phyloP scores from a whole-genome alignment of 2,113 vertebrate genomes.

The Probosciger aterrimus region DNA sequence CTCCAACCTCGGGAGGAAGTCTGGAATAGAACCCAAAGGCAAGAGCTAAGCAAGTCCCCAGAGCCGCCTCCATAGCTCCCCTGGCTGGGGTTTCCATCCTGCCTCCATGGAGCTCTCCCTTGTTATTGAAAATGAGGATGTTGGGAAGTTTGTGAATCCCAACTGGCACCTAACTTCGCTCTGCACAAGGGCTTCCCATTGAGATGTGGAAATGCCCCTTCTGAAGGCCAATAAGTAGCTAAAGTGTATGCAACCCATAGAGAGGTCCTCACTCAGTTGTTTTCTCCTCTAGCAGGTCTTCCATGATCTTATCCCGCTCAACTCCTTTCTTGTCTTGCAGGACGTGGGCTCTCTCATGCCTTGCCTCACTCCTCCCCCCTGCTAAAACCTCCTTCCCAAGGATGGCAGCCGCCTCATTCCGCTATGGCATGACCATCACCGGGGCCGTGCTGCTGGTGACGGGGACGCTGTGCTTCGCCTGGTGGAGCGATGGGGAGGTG shows the following conservation, averaged over 20 bases:
- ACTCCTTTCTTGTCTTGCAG: neutral
- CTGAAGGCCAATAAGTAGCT: neutral
- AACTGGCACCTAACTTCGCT: neutral
- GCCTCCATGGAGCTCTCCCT: neutral
- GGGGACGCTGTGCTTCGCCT: slow-evolving; percentile 71
- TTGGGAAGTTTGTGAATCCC: neutral
- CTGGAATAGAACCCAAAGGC: neutral
- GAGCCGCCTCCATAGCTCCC: accelerated
- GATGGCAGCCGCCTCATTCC: slow-evolving; percentile 40
- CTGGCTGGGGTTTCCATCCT: neutral
- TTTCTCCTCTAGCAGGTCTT: neutral
- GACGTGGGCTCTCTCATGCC: neutral
- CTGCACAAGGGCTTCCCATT: neutral
- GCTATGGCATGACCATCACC: slow-evolving; percentile 54
- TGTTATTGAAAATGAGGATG: neutral
- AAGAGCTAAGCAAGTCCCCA: neutral
- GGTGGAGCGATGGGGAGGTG: slow-evolving; percentile 69
- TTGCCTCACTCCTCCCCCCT: neutral
- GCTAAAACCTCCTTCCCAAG: neutral
- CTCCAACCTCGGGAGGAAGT: neutral
- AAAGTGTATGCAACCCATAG: neutral
- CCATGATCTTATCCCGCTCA: accelerated
- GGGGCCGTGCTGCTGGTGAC: slow-evolving; percentile 68
- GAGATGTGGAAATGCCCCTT: neutral
- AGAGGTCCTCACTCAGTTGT: neutral